These are phyloP conservation scores for Limnothrissa miodon DNA, from an alignment of 2,113 vertebrate species.

Conservation along the genomic window DNA sequence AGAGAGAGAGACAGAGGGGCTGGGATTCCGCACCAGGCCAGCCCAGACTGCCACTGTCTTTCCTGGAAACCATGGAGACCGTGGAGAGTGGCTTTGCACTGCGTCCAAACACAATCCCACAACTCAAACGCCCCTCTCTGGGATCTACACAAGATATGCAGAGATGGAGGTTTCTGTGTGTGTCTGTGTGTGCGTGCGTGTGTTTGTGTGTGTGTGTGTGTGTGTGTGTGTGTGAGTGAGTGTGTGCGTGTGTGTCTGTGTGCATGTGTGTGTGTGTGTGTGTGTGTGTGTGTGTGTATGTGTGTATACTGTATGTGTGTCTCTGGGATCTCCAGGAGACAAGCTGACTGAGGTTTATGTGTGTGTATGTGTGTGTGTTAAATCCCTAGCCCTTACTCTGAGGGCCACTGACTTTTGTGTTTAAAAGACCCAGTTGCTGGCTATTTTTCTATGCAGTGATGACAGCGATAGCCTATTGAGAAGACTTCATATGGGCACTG, in stretches of 20 bases:
- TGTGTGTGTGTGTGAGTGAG: not conserved
- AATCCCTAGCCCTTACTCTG: not conserved
- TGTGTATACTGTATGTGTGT: not conserved
- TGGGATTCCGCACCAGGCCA: not conserved
- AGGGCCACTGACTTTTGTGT: not conserved
- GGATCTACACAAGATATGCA: not conserved
- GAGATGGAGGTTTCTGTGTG: not conserved
- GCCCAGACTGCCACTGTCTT: constrained; percentile 44
- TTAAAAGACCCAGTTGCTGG: not conserved
- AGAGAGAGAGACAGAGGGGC: not conserved
- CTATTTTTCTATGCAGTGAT: not conserved
- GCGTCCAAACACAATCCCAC: constrained; percentile 11
- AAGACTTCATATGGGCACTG: not conserved
- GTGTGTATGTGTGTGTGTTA: not conserved
- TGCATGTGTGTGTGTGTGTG: not conserved
- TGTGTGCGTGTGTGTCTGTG: not conserved
- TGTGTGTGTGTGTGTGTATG: not conserved
- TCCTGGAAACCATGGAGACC: constrained; percentile 30
- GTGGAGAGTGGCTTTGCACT: constrained; percentile 44
- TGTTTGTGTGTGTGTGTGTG: not conserved
- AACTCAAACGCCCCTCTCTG: not conserved
- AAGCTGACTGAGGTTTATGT: not conserved
- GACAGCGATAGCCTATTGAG: not conserved
- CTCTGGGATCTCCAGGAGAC: not conserved
- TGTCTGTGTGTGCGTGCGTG: not conserved